phyloP scores from a whole-genome alignment of 2,113 vertebrate genomes.

The Ploceus nigricollis region DNA sequence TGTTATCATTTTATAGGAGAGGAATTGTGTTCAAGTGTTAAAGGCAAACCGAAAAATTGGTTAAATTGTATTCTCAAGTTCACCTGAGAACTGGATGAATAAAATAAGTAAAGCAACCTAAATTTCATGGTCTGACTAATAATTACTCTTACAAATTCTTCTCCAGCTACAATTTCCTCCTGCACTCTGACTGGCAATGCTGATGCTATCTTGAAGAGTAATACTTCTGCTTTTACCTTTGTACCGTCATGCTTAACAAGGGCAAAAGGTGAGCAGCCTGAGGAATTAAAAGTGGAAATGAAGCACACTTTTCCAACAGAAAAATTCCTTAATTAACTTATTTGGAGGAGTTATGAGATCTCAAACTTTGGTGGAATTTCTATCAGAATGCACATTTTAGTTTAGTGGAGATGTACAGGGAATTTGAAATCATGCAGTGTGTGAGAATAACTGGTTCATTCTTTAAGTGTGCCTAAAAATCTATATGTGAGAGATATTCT shows the following conservation, averaged over 20 bases:
- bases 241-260: background rate
- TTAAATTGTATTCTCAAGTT: background rate
- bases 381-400: background rate
- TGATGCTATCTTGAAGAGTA: background rate
- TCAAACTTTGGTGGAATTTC: background rate
- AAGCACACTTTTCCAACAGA: background rate
- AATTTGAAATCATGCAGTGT: background rate
- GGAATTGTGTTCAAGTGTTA: background rate
- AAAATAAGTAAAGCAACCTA: background rate
- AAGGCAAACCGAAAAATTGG: background rate
- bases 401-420: background rate
- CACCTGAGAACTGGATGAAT: background rate
- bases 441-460: background rate
- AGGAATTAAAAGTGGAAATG: conserved; percentile 8
- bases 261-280: background rate
- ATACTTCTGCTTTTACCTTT: background rate
- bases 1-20: background rate
- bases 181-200: background rate
- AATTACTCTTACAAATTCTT: background rate
- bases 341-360: background rate
- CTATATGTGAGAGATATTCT: background rate
- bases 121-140: background rate
- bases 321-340: background rate
- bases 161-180: background rate
- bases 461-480: background rate